Conservation (phyloP, 2,888 invertebrate species). For the Diabrotica balteata region DNA sequence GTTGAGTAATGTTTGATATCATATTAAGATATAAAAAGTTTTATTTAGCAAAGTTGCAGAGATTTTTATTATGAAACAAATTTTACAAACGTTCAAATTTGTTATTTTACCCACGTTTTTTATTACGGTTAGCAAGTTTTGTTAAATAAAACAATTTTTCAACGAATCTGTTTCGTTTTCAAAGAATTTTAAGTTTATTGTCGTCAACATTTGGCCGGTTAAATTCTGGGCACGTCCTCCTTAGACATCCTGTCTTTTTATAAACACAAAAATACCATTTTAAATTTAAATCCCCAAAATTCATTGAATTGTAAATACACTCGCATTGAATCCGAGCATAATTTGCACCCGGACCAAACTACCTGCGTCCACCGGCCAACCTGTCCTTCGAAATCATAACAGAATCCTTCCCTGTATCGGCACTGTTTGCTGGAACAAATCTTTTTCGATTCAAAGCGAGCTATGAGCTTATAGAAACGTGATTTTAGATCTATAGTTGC, state of each 20-base stretch:
- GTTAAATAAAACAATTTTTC: too few relatives aligned
- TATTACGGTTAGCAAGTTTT: too few relatives aligned
- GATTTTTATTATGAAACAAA: too few relatives aligned
- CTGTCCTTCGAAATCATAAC: background rate
- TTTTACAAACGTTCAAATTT: too few relatives aligned
- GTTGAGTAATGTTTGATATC: too few relatives aligned
- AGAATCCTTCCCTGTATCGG: conserved; percentile 4
- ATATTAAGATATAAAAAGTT: too few relatives aligned
- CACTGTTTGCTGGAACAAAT: conserved; percentile 1
- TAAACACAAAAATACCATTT: too few relatives aligned
- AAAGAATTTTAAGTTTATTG: too few relatives aligned
- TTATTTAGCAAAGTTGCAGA: too few relatives aligned
- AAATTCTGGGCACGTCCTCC: background rate
- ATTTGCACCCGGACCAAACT: background rate
- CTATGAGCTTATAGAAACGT: background rate
- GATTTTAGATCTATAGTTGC: conserved; percentile 35
- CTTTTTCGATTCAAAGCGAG: conserved; percentile 3
- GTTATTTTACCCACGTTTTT: too few relatives aligned
- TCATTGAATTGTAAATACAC: background rate
- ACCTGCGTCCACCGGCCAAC: background rate
- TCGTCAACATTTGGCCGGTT: background rate
- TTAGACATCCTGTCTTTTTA: background rate
- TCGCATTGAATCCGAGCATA: background rate
- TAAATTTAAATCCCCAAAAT: background rate
- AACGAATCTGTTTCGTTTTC: too few relatives aligned